These are phyloP conservation scores for Phlogophora meticulosa DNA, from an alignment of 2,888 invertebrate species.

Conservation along the genomic window DNA sequence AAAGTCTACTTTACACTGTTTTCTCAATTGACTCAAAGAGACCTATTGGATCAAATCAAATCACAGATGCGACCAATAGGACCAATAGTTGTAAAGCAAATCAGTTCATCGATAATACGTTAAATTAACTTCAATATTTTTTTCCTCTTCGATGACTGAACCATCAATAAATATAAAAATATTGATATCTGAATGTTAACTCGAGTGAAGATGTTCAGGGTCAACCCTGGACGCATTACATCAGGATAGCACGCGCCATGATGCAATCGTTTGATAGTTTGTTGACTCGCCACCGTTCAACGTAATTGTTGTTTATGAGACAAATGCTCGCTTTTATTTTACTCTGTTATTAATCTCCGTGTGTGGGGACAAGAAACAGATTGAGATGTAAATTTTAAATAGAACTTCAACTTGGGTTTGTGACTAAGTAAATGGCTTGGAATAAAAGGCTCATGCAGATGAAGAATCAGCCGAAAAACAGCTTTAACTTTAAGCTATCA, in stretches of 20 bases:
- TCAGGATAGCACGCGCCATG: conserved; percentile 80
- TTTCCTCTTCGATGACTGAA: background rate
- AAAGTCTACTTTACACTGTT: too few relatives aligned
- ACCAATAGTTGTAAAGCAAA: background rate
- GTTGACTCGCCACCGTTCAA: conserved; percentile 63
- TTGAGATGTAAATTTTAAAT: background rate
- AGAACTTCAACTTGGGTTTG: background rate
- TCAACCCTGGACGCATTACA: conserved; percentile 65
- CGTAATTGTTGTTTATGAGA: conserved; percentile 67
- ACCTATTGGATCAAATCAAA: too few relatives aligned
- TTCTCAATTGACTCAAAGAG: too few relatives aligned
- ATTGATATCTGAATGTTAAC: background rate
- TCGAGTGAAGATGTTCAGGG: conserved; percentile 11
- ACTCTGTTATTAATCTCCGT: conserved; percentile 43
- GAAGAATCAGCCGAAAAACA: too few relatives aligned
- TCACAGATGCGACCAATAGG: too few relatives aligned
- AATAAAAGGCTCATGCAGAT: background rate
- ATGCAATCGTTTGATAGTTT: conserved; percentile 76
- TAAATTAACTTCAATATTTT: background rate
- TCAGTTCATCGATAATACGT: background rate
- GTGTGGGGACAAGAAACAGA: background rate
- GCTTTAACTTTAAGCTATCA: too few relatives aligned
- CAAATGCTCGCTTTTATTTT: conserved; percentile 49
- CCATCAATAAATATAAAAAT: background rate
- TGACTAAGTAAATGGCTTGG: background rate